Evolutionary conservation across 2,888 invertebrate species (phyloP), one percentile per base, ranked within the genome.

Genomic region (Pediacus dermestoides): DNA sequence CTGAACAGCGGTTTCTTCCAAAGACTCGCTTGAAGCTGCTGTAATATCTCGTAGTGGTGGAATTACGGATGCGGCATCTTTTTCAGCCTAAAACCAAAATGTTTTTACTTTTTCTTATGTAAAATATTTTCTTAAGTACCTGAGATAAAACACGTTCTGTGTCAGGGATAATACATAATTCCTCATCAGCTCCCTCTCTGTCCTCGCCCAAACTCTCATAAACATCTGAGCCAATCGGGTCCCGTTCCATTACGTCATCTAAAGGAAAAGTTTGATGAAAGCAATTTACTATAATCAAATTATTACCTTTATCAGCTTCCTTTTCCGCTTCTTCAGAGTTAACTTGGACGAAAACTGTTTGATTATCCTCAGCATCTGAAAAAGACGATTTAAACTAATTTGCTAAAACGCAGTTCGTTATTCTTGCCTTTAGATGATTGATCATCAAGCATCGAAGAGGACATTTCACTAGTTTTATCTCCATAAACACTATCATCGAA

Each of bases 91-190:
- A 35, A 52, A 34, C 13, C 42, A 39, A 34, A 34, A 16, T 18
- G 23, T 25, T 13, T 21, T 18, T 14, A 28, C 14, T 31, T n/a
- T n/a, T n/a, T n/a, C n/a, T n/a, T n/a, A n/a, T n/a, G n/a, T n/a
- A n/a, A n/a, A n/a, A n/a, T n/a, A n/a, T n/a, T n/a, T n/a, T n/a
- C n/a, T n/a, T 22, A 31, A 21, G 30, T 52, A 60, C 60, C 52
- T 82, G 81, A 0, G 81, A 78, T 44, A 80, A 77, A 57, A 80
- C 78, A 42, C 81, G 71, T 40, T 80, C 80, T 1, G 80, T 80
- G 55, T 83, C 83, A 0, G 83, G 83, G 44, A 83, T 72, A 3
- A 83, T 72, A 42, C 82, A 83, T 4, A 82, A 72, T 55, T 82
- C 82, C 52, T 78, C 80, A 52, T 82, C 82, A 30, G 78, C 80